These are phyloP conservation scores for Bursaphelenchus okinawaensis DNA, from an alignment of 2,888 invertebrate species.

Conservation along the genomic window DNA sequence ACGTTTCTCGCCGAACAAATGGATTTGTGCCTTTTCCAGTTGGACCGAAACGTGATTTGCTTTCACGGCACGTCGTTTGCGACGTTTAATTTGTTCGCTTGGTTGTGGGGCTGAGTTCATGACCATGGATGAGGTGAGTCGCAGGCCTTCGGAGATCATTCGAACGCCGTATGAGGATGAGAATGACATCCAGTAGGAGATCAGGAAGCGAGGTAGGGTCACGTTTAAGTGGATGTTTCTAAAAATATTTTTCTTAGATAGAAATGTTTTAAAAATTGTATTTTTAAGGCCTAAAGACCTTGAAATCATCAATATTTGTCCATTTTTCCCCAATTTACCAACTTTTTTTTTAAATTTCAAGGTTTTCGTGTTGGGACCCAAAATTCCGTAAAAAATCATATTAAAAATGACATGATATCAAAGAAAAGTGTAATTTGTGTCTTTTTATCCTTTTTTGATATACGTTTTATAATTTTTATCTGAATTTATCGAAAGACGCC, in stretches of 20 bases:
- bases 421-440: too few species aligned
- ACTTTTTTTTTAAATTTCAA: too few species aligned
- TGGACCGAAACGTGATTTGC: slow-evolving; percentile 35
- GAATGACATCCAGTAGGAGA: slow-evolving; percentile 96
- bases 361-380: too few species aligned
- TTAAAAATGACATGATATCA: too few species aligned
- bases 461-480: too few species aligned
- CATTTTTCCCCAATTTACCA: too few species aligned
- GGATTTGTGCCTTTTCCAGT: slow-evolving; percentile 38
- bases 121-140: slow-evolving; percentile 29
- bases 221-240: slow-evolving; percentile 78
- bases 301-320: too few species aligned
- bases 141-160: slow-evolving; percentile 42
- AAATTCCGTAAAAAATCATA: too few species aligned
- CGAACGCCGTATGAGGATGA: slow-evolving; percentile 68
- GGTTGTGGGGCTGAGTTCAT: slow-evolving; percentile 18
- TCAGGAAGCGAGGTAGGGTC: slow-evolving; percentile 72
- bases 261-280: not conserved
- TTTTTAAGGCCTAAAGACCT: not conserved
- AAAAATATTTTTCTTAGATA: too few species aligned
- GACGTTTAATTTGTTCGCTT: slow-evolving; percentile 3
- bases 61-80: slow-evolving; percentile 30
- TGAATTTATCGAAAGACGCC: too few species aligned
- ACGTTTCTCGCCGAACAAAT: slow-evolving; percentile 29
- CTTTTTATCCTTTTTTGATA: too few species aligned